These are phyloP conservation scores for Fistularia commersonii DNA, from an alignment of 2,797 vertebrate genomes.

Conservation along the genomic window DNA sequence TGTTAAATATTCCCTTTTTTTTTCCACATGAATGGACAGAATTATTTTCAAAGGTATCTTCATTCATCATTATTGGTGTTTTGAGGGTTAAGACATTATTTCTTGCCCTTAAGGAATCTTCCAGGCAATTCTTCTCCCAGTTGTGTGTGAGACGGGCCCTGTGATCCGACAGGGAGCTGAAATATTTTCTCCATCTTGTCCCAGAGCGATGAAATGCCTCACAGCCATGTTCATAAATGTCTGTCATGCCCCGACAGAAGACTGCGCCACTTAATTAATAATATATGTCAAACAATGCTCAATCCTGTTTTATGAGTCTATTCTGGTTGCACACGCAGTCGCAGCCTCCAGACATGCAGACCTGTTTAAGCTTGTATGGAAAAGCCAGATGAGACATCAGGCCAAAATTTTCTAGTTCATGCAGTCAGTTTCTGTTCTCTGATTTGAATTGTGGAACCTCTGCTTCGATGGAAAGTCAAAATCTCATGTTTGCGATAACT, in stretches of 20 bases:
- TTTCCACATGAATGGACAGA: no score
- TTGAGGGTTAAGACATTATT: no score
- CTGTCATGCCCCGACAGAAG: constrained; percentile 34
- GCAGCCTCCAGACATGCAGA: constrained; percentile 27
- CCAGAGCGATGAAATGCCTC: constrained; percentile 32
- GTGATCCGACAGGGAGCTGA: constrained; percentile 8
- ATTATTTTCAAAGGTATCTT: no score
- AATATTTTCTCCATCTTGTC: constrained; percentile 32
- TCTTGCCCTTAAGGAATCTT: no score
- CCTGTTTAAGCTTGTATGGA: constrained; percentile 27
- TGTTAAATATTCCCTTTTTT: no score
- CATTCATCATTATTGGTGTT: no score
- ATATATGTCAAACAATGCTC: constrained; percentile 45
- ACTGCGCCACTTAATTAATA: constrained; percentile 33
- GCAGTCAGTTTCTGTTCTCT: no score
- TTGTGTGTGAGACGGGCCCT: constrained; percentile 14
- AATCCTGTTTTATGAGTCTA: constrained; percentile 26
- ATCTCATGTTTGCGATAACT: no score
- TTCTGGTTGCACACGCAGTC: constrained; percentile 13
- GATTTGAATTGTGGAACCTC: no score
- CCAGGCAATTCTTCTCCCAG: not conserved
- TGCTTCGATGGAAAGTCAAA: no score
- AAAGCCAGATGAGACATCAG: constrained; percentile 14
- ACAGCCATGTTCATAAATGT: constrained; percentile 42
- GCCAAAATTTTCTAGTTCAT: not conserved